phyloP scores from a whole-genome alignment of 2,797 vertebrate species.

The Melanotaenia pygmaea region DNA sequence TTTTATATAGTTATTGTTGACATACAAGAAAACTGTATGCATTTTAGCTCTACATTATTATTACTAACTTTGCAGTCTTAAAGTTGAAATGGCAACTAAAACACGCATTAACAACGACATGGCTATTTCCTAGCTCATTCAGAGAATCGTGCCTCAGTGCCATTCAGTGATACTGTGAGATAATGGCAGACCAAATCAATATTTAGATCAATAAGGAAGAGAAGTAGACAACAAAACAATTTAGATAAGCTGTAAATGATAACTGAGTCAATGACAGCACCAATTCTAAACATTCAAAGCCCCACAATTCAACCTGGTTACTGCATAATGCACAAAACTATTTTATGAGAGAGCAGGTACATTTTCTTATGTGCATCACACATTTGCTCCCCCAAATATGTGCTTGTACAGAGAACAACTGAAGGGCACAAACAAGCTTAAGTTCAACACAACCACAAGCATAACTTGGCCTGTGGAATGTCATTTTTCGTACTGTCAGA shows the following conservation, averaged over 20 bases:
- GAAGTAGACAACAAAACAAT: slow-evolving; percentile 40
- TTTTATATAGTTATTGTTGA: background rate
- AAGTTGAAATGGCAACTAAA: background rate
- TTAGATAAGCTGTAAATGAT: slow-evolving; percentile 56
- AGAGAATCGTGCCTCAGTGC: slow-evolving; percentile 9
- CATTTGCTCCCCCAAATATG: slow-evolving; percentile 1
- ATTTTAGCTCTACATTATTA: background rate
- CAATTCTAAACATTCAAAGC: slow-evolving; percentile 4
- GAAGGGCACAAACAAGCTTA: background rate
- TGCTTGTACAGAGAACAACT: background rate
- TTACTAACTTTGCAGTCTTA: background rate
- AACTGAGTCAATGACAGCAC: slow-evolving; percentile 32
- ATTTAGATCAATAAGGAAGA: slow-evolving; percentile 40
- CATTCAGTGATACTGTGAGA: slow-evolving; percentile 15
- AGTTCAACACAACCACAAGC: background rate
- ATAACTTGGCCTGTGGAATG: background rate
- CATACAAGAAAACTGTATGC: background rate
- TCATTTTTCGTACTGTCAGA: background rate
- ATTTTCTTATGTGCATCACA: background rate
- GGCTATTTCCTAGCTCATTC: slow-evolving; percentile 1
- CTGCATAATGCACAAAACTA: background rate
- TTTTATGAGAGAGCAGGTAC: slow-evolving; percentile 6
- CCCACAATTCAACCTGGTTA: background rate
- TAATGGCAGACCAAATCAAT: slow-evolving; percentile 41
- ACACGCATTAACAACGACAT: background rate